Base-by-base conservation (phyloP, 2,888 invertebrate species). In the Aphidius colemani region DNA sequence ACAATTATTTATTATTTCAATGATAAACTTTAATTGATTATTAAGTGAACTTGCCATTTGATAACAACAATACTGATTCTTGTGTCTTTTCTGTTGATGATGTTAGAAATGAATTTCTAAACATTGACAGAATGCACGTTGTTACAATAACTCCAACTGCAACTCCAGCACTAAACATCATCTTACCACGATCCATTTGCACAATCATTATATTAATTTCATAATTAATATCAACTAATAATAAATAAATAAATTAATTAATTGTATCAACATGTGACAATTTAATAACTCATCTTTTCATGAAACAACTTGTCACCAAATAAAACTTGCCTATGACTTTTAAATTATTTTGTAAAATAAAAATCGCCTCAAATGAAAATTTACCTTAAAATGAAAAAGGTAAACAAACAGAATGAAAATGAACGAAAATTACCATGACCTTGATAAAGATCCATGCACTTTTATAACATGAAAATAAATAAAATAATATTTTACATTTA, bases 391-490 rank as follows among this genome's bases (percentile, higher is more conserved):
- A 18, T 9, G 10, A 13, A 7, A 8, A 11, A 18, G 9, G 44
- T 57, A 46, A 46, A 57, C 45, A 18, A 7, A 46, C 7, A 30
- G 7, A 18, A 55, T 13, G 2, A 9, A 46, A 48, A 6, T n/a
- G 5, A 13, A 48, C 7, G 30, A 46, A 8, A n/a, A 9, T 18
- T 18, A 39, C 6, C n/a, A 40, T 39, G 46, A 46, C 56, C 56
- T 45, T 57, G 56, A 57, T 46, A 57, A 13, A 46, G 56, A 57
- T 9, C 30, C 43, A 57, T 30, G 45, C 7, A 46, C 44, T 57
- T 57, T 45, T n/a, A n/a, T 44, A 40, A 53, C 10, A 57, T 53
- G 30, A 46, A 53, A n/a, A 56, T 9, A 46, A 46, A 44, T 62
- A 41, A 48, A 11, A 11, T 48, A 48, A 10, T 4, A 13, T 7